Base-by-base conservation (phyloP, 2,113 vertebrate genomes). In the Boleophthalmus pectinirostris region DNA sequence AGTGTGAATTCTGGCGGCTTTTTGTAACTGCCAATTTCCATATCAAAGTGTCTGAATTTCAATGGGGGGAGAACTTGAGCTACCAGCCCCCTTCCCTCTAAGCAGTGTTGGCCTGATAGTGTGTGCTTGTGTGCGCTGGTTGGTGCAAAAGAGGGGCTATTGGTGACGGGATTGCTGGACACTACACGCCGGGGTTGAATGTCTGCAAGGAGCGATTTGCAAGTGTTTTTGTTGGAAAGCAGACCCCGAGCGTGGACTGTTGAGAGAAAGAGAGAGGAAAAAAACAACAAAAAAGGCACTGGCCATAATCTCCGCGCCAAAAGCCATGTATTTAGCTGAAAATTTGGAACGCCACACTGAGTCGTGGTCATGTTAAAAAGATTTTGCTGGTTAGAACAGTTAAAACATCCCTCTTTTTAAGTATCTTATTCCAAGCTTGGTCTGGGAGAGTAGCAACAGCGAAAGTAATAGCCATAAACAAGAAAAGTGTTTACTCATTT, bases 31-130 rank as follows among this genome's bases (percentile, higher is more conserved):
- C 72, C 72, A 85, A 93, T 93, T 93, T 93, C 87, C 92, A 93
- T 93, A 91, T 93, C 92, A 93, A 93, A 93, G 92, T 93, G 90
- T 87, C 82, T 85, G 89, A 87, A 90, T 93, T 89, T 92, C 89
- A 92, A 92, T 90, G 64, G 56, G 56, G 88, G 79, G 85, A 90
- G 83, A 92, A 91, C 86, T 89, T 88, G 85, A 90, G 89, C 86
- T 89, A 82, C 88, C 91, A 91, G 87, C 85, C 84, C 85, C 89
- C 85, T 83, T 43, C 85, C 78, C 79, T 86, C 88, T 65, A 43
- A 83, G 82, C 85, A 81, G 87, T 85, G 85, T 87, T 87, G 82
- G 89, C 80, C 85, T 83, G 84, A 83, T 75, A 54, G 79, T 78
- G 77, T 45, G 77, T 15, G 72, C 78, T 74, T 81, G 66, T 74